Conservation (phyloP, 1,140 invertebrate genomes). For the Uloborus diversus region DNA sequence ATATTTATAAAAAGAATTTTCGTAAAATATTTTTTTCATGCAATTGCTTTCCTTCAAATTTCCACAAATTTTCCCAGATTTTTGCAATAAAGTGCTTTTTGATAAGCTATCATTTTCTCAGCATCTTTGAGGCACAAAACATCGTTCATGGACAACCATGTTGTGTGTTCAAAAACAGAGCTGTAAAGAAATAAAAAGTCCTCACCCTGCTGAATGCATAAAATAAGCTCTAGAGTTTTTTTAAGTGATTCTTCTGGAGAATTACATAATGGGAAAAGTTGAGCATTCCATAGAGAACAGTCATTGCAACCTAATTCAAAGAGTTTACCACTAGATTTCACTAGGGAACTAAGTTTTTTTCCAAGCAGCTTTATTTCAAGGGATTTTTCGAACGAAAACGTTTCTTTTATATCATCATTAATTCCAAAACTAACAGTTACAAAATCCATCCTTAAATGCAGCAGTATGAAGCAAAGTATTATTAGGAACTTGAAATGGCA, state of each 20-base stretch:
- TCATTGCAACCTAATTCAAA: conserved; percentile 19
- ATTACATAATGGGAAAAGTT: conserved; percentile 62
- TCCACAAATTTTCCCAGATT: no score
- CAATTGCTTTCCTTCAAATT: no score
- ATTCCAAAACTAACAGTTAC: conserved; percentile 66
- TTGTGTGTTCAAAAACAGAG: background rate
- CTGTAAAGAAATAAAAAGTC: background rate
- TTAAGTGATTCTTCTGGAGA: conserved; percentile 63
- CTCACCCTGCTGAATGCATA: background rate
- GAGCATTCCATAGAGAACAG: conserved; percentile 63
- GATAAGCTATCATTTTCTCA: conserved; percentile 26
- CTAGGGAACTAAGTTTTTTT: conserved; percentile 58
- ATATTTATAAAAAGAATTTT: no score
- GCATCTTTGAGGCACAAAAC: conserved; percentile 31
- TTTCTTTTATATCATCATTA: conserved; percentile 66
- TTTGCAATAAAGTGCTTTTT: conserved; percentile 19
- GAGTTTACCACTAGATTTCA: background rate
- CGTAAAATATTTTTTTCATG: no score
- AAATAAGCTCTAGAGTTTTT: conserved; percentile 22
- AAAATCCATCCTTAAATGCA: conserved; percentile 61
- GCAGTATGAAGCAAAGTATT: conserved; percentile 65
- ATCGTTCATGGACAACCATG: conserved; percentile 32
- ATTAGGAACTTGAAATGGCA: conserved; percentile 61
- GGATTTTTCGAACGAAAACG: conserved; percentile 24
- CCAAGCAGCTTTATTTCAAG: conserved; percentile 60